phyloP scores from a whole-genome alignment of 2,888 invertebrate genomes.

The Ichneumoninae sp. region DNA sequence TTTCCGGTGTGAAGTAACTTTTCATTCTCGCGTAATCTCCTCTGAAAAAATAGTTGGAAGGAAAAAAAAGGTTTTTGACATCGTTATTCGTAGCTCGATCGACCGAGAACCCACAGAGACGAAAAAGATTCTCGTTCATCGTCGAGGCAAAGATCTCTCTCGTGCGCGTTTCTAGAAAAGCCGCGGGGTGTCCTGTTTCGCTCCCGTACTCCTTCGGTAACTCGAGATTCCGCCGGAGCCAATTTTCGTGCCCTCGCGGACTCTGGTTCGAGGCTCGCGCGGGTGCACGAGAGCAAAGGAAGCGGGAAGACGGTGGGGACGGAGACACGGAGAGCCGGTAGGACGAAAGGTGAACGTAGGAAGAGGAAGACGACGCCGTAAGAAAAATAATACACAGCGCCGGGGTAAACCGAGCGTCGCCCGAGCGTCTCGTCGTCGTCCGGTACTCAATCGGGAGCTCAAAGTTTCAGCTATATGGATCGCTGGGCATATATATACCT shows the following conservation, averaged over 20 bases:
- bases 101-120: background rate
- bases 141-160: conserved; percentile 44
- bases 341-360: conserved; percentile 25
- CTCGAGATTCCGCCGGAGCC: conserved; percentile 81
- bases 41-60: background rate
- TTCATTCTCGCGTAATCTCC: background rate
- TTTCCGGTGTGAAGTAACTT: background rate
- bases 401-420: conserved; percentile 39
- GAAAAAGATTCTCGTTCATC: background rate
- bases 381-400: conserved; percentile 44
- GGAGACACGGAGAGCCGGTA: conserved; percentile 15
- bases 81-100: background rate
- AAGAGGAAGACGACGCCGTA: conserved; percentile 44
- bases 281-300: conserved; percentile 27
- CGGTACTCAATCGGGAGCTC: conserved; percentile 36
- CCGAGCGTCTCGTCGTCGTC: conserved; percentile 17
- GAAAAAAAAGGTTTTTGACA: background rate
- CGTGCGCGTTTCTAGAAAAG: conserved; percentile 54
- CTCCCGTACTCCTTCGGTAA: conserved; percentile 73
- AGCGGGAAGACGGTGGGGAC: conserved; percentile 19
- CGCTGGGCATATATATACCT: conserved; percentile 5
- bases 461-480: conserved; percentile 39
- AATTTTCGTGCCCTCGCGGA: conserved; percentile 73
- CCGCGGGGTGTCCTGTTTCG: conserved; percentile 65
- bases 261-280: conserved; percentile 42